Percentiles rank a stretch among this genome's conserved stretches.
phyloP scores from a whole-genome alignment of 2,888 invertebrate genomes.

The Eupithecia abbreviata region DNA sequence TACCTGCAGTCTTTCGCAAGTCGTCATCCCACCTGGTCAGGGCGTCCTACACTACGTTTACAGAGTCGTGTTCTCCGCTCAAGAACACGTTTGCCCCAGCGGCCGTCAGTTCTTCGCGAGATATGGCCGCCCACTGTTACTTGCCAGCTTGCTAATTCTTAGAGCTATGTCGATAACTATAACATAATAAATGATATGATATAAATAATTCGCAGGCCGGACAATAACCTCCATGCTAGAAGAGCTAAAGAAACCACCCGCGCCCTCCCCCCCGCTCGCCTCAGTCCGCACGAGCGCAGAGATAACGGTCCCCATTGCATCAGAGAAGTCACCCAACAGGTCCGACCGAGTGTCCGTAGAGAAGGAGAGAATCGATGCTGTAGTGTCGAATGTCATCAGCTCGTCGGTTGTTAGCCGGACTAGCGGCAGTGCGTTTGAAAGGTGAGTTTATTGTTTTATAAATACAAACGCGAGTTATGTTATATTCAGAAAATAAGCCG shows the following conservation, averaged over 20 bases:
- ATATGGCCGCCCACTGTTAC: too few relatives aligned
- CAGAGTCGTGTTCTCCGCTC: too few relatives aligned
- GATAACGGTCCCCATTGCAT: constrained; percentile 21
- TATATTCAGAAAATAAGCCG: not conserved
- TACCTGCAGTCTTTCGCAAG: too few relatives aligned
- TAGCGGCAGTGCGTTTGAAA: constrained; percentile 45
- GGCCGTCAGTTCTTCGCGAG: too few relatives aligned
- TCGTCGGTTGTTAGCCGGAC: constrained; percentile 39
- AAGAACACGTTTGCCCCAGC: too few relatives aligned
- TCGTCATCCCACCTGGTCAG: too few relatives aligned
- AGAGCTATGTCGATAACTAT: too few relatives aligned
- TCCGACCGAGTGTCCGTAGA: constrained; percentile 43
- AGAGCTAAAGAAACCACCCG: constrained; percentile 70
- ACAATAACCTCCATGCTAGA: constrained; percentile 74
- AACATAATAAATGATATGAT: too few relatives aligned
- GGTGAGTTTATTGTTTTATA: constrained; percentile 9
- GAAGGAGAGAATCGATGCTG: constrained; percentile 10
- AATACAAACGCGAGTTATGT: not conserved
- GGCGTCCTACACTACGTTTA: too few relatives aligned
- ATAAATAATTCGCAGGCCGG: constrained; percentile 57
- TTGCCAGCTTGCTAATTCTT: too few relatives aligned
- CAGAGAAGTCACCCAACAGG: constrained; percentile 54
- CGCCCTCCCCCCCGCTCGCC: constrained; percentile 61
- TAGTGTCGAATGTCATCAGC: constrained; percentile 39
- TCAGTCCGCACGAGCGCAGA: constrained; percentile 49